Evolutionary conservation across 2,888 invertebrate species (phyloP).

Genomic region (Allolobophora icterica): DNA sequence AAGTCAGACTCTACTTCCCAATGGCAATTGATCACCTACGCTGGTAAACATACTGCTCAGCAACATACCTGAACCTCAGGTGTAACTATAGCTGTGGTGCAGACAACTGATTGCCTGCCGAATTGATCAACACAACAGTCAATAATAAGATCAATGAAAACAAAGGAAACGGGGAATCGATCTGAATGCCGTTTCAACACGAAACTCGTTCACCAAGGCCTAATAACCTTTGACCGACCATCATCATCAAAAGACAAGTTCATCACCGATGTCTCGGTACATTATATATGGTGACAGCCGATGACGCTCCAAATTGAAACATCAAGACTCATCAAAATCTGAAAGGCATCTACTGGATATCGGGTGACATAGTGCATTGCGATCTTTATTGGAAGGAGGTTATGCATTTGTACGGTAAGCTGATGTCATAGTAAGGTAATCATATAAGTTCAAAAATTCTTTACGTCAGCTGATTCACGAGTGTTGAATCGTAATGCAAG

Average conservation of each 20-base stretch:
- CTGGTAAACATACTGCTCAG: background rate
- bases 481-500: too few species aligned
- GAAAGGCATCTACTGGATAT: too few species aligned
- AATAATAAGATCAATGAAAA: background rate
- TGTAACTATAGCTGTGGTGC: background rate
- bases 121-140: background rate
- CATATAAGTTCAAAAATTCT: too few species aligned
- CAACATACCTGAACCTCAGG: background rate
- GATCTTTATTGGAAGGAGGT: too few species aligned
- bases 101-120: background rate
- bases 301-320: too few species aligned
- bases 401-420: too few species aligned
- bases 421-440: too few species aligned
- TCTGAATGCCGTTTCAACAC: background rate
- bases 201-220: constrained; percentile 8
- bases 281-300: too few species aligned
- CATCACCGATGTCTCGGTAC: background rate
- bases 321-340: too few species aligned
- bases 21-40: too few species aligned
- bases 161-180: background rate
- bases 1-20: background rate
- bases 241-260: background rate
- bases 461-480: too few species aligned
- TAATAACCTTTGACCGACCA: background rate
- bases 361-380: too few species aligned